Base-by-base conservation (phyloP, 92 coral and sea anemone genomes). In the Zoanthus gigantus region DNA sequence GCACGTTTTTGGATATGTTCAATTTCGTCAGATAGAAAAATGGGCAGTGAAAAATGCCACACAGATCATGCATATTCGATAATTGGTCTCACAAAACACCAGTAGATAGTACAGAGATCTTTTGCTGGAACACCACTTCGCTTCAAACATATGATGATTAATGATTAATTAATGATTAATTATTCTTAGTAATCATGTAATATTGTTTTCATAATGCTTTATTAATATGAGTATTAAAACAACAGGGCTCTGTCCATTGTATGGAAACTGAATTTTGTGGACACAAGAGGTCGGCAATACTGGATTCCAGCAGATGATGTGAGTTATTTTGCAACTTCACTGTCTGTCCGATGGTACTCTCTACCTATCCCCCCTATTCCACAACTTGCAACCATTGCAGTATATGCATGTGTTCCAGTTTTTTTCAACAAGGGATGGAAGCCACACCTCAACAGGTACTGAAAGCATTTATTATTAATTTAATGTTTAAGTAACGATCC, bases 341-440 rank as follows among this genome's bases (percentile, higher is more conserved):
- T 90, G 79, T 94, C 95, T 61, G 89, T 92, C 5, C 94, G 95
- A 17, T 97, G 99, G 99, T 88, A 87, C 85, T 89, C 98, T 18
- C 72, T 95, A 44, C 93, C 91, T 54, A 82, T 97, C 42, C 99
- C 98, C n/a, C 85, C 98, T 13, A 87, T 97, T 17, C 50, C 94
- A 78, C 89, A 86, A 72, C 85, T 97, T 28, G 95, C 88, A 65
- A 68, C 73, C 9, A 72, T 97, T 30, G 91, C 91, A 63, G 66
- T 95, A 54, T 95, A 88, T 78, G 94, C 99, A 42, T 83, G 92
- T 83, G 92, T 94, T 7, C 98, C 99, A 8, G 94, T 97, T 23
- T 97, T 97, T 61, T 97, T 87, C 63, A 87, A 89, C 93, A 97
- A 92, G 87, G 89, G 89, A 72, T 97, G 99, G 99, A 95, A 86